Base-by-base conservation (phyloP, 2,113 vertebrate species). In the Chaenocephalus aceratus region DNA sequence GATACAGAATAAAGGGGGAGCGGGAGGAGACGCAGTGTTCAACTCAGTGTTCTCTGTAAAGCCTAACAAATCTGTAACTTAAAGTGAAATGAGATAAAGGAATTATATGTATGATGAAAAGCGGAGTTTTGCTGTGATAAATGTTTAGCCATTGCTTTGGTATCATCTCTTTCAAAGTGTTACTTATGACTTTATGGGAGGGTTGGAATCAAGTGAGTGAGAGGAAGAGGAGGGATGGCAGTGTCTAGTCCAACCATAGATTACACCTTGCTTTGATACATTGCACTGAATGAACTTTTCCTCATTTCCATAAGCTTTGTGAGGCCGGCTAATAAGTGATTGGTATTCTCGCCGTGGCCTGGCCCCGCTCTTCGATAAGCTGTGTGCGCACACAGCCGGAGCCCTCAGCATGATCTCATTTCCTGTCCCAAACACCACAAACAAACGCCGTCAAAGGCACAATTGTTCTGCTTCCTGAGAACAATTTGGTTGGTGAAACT, bases 331-430 rank as follows among this genome's bases (percentile, higher is more conserved):
- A 92, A 91, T 92, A 88, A 85, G 66, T 57, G 77, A 90, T 93
- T 88, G 86, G 89, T 91, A 94, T 94, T 92, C 93, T 88, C 53
- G 57, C 61, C 84, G 51, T 26, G 65, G 70, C 85, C 74, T 14
- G 76, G 85, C 66, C 54, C 60, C 0, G 80, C 89, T 88, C 63
- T 77, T 75, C 80, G 77, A 88, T 91, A 92, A 92, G 87, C 89
- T 82, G 82, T 30, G 56, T 16, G 52, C 73, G 51, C 84, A 74
- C 88, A 67, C 77, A 85, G 72, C 64, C 74, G 59, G 73, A 84
- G 83, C 86, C 78, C 86, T 85, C 77, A 61, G 77, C 90, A 66
- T 93, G 91, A 93, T 92, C 91, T 93, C 88, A 93, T 93, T 92
- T 92, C 91, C 92, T 91, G 89, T 92, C 80, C 71, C 69, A 84